Evolutionary conservation across 1,140 invertebrate genomes (phyloP).

Genomic region (Stenopsyche tienmushanensis): DNA sequence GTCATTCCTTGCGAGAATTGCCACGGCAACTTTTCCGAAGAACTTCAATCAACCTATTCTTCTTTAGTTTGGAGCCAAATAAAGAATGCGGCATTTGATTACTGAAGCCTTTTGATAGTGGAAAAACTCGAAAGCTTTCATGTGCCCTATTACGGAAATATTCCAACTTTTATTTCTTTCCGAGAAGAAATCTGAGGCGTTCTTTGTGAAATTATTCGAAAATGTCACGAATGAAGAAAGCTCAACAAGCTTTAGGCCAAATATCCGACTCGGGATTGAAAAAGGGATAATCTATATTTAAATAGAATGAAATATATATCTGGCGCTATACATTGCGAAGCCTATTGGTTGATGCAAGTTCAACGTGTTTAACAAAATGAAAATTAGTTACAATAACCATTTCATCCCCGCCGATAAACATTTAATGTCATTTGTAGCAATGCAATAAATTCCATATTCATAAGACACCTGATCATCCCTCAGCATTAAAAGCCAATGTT

Average conservation of each 20-base stretch:
- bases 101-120: background rate
- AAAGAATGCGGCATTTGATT: constrained; percentile 17
- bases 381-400: background rate
- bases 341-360: background rate
- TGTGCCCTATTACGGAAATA: background rate
- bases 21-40: background rate
- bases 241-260: no score
- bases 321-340: background rate
- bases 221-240: background rate
- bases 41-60: background rate
- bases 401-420: background rate
- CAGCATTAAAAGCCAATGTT: background rate
- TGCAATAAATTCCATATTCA: background rate
- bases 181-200: background rate
- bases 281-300: background rate
- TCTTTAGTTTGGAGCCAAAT: background rate
- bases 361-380: background rate
- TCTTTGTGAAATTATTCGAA: background rate
- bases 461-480: background rate
- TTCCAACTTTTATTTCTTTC: background rate
- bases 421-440: background rate
- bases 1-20: background rate
- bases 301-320: background rate
- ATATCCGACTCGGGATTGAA: no score
- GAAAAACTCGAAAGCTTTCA: background rate